A percentile compares a stretch with the other conserved stretches of the same genome.
These are phyloP conservation scores for Sarcophaga peregrina DNA, from an alignment of 1,140 invertebrate genomes.

Conservation along the genomic window DNA sequence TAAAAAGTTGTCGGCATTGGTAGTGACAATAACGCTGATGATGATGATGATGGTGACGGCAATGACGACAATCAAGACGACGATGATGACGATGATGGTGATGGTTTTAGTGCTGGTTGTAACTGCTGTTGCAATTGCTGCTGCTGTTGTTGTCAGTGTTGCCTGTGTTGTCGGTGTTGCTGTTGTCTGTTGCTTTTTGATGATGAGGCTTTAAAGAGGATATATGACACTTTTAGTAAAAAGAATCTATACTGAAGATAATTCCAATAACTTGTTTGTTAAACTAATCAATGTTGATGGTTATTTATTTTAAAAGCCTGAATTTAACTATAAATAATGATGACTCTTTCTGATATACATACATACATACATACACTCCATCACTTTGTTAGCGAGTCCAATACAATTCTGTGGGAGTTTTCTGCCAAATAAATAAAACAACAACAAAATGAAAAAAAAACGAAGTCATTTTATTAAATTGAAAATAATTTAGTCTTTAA, in stretches of 20 bases:
- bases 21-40: conserved; percentile 29
- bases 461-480: neutral
- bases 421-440: neutral
- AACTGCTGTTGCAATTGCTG: conserved; percentile 25
- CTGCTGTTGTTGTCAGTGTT: conserved; percentile 44
- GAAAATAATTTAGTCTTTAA: conserved; percentile 28
- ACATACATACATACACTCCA: neutral
- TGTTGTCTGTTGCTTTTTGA: conserved; percentile 16
- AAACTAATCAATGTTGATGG: conserved; percentile 42
- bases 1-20: conserved; percentile 47
- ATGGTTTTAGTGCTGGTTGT: conserved; percentile 45
- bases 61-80: neutral
- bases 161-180: conserved; percentile 29
- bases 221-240: conserved; percentile 41
- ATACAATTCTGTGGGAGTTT: conserved; percentile 32
- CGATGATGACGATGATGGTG: conserved; percentile 1
- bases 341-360: conserved; percentile 33
- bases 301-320: conserved; percentile 41
- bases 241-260: conserved; percentile 36
- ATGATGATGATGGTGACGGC: neutral
- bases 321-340: conserved; percentile 41
- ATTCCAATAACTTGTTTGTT: conserved; percentile 41
- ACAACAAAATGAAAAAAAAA: too few relatives aligned
- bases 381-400: neutral
- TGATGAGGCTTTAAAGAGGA: conserved; percentile 30